Evolutionary conservation across 2,113 vertebrate genomes (phyloP).

Genomic region (Odocoileus hemionus): DNA sequence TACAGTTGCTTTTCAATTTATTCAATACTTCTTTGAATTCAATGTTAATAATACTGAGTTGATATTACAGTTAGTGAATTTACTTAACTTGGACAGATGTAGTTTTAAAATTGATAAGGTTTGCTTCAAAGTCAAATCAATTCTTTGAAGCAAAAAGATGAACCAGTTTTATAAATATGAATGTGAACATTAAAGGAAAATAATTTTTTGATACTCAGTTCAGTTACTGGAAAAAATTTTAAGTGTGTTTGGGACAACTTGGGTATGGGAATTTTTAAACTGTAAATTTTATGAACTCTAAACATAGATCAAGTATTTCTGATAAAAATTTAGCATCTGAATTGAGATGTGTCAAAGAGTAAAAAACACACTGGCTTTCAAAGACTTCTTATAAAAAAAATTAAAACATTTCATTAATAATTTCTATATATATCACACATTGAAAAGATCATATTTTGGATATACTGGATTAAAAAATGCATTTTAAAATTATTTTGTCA

Average conservation of each 20-base stretch:
- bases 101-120: slow-evolving; percentile 11
- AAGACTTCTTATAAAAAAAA: not conserved
- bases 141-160: slow-evolving; percentile 14
- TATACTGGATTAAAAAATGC: not conserved
- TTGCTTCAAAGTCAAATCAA: not conserved
- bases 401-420: not conserved
- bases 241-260: not conserved
- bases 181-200: not conserved
- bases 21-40: not conserved
- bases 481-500: not conserved
- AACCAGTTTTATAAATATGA: slow-evolving; percentile 20
- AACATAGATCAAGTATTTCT: not conserved
- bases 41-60: not conserved
- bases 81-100: not conserved
- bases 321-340: not conserved
- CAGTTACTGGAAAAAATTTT: not conserved
- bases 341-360: not conserved
- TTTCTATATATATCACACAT: not conserved
- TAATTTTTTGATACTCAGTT: not conserved
- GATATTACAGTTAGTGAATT: not conserved
- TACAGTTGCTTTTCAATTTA: not conserved
- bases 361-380: not conserved
- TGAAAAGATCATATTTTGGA: not conserved
- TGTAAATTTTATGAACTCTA: not conserved
- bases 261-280: not conserved